phyloP scores from a whole-genome alignment of 2,113 vertebrate species.

The Scomber japonicus region DNA sequence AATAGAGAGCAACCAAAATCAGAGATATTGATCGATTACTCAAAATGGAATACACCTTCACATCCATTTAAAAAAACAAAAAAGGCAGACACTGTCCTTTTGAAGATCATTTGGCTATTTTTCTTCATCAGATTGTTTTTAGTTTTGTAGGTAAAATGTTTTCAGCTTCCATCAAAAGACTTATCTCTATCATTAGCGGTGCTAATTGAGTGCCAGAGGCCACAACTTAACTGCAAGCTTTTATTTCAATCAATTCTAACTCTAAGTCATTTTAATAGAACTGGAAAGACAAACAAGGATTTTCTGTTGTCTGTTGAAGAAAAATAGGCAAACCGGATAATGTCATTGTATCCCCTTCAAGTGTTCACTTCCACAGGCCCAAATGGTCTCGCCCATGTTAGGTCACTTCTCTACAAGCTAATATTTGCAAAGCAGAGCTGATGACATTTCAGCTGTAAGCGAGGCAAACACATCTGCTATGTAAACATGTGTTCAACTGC shows the following conservation, averaged over 20 bases:
- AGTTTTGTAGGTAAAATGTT: neutral
- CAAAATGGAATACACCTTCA: slow-evolving; percentile 31
- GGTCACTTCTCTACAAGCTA: slow-evolving; percentile 43
- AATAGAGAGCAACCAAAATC: slow-evolving; percentile 53
- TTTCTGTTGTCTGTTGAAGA: slow-evolving; percentile 6
- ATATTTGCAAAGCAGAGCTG: slow-evolving; percentile 62
- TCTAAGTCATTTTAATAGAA: slow-evolving; percentile 21
- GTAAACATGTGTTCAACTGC: slow-evolving; percentile 81
- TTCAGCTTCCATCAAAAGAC: slow-evolving; percentile 22
- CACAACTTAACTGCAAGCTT: slow-evolving; percentile 7
- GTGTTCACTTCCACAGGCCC: slow-evolving; percentile 29
- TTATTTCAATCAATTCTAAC: slow-evolving; percentile 21
- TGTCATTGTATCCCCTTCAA: slow-evolving; percentile 30
- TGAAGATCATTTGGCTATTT: slow-evolving; percentile 23
- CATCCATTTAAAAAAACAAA: neutral
- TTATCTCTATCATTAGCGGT: neutral
- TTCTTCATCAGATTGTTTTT: slow-evolving; percentile 17
- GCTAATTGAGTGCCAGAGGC: slow-evolving; percentile 14
- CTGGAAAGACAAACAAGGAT: slow-evolving; percentile 10
- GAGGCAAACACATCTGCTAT: slow-evolving; percentile 78
- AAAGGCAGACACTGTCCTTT: slow-evolving; percentile 27
- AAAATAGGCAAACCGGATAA: slow-evolving; percentile 26
- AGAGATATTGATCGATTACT: slow-evolving; percentile 31
- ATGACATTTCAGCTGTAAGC: slow-evolving; percentile 56
- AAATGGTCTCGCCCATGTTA: slow-evolving; percentile 40